phyloP scores from a whole-genome alignment of 2,797 vertebrate genomes.

The Manis javanica region DNA sequence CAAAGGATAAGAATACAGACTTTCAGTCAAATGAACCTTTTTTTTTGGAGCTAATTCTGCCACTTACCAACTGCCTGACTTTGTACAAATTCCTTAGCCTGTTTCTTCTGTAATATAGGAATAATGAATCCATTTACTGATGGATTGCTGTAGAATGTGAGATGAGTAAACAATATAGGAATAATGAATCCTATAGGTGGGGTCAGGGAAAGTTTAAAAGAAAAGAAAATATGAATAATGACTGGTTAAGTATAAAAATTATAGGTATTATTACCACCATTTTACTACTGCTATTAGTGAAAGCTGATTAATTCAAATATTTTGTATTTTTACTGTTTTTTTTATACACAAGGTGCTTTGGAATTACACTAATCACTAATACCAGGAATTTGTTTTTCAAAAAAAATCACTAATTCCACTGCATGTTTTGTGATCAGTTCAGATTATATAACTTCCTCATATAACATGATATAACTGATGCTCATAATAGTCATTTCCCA shows the following conservation, averaged over 20 bases:
- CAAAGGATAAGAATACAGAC: background rate
- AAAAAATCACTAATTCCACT: background rate
- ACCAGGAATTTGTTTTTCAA: background rate
- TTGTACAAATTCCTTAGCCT: background rate
- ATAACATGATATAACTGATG: background rate
- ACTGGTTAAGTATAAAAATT: background rate
- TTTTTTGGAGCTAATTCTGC: background rate
- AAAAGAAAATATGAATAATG: background rate
- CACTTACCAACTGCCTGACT: background rate
- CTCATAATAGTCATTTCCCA: background rate
- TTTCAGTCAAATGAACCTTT: background rate
- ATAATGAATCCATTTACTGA: background rate
- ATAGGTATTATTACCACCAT: background rate
- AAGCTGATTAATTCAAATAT: background rate
- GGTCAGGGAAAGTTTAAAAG: background rate
- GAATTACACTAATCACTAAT: background rate
- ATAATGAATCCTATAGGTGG: background rate
- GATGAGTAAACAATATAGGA: background rate
- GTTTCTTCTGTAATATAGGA: background rate
- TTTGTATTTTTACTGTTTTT: background rate
- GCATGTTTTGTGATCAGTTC: background rate
- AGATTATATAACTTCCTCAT: background rate
- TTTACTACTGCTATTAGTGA: background rate
- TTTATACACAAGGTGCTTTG: background rate
- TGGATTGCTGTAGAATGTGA: too few species aligned